Evolutionary conservation across 2,797 vertebrate genomes (phyloP).

Genomic region (Dipus sagitta): DNA sequence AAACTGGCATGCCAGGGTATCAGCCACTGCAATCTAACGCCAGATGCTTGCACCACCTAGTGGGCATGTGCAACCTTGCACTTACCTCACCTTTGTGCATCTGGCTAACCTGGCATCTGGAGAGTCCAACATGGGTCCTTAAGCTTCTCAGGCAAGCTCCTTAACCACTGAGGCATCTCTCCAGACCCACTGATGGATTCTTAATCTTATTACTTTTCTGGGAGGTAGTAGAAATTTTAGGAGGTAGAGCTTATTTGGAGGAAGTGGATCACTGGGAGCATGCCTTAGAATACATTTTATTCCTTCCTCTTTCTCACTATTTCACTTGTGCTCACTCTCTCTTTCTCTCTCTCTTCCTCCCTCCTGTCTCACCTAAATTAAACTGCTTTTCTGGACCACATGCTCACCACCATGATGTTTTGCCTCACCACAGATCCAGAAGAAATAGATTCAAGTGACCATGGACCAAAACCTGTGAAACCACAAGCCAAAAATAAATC

Average conservation of each 20-base stretch:
- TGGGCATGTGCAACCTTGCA: no score
- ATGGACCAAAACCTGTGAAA: background rate
- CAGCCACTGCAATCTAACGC: no score
- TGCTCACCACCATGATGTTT: background rate
- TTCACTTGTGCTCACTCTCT: background rate
- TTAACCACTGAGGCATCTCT: no score
- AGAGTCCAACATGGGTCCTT: no score
- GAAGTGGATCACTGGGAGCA: background rate
- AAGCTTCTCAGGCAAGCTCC: no score
- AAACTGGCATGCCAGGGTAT: no score
- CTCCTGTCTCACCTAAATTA: no score
- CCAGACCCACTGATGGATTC: background rate
- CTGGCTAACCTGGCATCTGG: no score
- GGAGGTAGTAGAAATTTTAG: background rate
- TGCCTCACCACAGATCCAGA: background rate
- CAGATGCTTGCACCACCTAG: no score
- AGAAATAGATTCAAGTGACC: background rate
- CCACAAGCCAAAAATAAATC: background rate
- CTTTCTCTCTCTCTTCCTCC: background rate
- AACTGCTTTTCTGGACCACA: background rate
- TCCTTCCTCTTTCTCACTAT: background rate
- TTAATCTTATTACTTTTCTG: background rate
- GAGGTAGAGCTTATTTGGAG: background rate
- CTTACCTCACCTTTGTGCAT: no score
- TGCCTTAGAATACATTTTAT: background rate